These are phyloP conservation scores for Danio choprae DNA, from an alignment of 2,797 vertebrate species.

Conservation along the genomic window DNA sequence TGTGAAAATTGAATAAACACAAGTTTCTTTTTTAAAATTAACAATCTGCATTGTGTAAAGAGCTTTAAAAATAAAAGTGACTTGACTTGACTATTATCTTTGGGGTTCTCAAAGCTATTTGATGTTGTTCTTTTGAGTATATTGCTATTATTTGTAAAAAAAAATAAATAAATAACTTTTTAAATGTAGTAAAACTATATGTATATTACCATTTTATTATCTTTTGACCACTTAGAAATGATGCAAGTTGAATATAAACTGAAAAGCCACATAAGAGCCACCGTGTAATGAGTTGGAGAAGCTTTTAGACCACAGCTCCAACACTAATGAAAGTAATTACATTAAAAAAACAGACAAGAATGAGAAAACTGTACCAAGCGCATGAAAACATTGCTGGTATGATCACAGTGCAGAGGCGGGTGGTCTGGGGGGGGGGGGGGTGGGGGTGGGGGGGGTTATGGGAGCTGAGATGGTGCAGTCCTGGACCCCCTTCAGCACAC, in stretches of 20 bases:
- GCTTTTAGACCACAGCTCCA: background rate
- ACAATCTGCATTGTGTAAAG: too few relatives aligned
- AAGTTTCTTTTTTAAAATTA: too few relatives aligned
- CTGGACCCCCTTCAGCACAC: slow-evolving; percentile 53
- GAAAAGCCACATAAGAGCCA: background rate
- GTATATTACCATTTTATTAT: background rate
- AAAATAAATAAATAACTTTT: too few relatives aligned
- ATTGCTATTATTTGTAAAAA: background rate
- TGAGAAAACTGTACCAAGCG: slow-evolving; percentile 7
- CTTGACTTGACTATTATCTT: background rate
- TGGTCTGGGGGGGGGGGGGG: slow-evolving; percentile 8
- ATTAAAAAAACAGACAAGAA: slow-evolving; percentile 1
- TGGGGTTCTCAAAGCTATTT: background rate
- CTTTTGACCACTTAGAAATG: background rate
- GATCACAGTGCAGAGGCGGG: background rate
- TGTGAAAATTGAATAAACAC: too few relatives aligned
- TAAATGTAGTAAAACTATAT: background rate
- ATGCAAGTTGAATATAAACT: background rate
- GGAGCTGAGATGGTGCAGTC: slow-evolving; percentile 47
- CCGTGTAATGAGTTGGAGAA: background rate
- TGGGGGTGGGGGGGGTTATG: slow-evolving; percentile 15
- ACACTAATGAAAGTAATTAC: slow-evolving; percentile 12
- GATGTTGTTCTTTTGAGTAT: background rate
- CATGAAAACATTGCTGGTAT: slow-evolving; percentile 23
- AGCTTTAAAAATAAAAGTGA: too few relatives aligned